Evolutionary conservation across 2,888 invertebrate species (phyloP).

Genomic region (Pterobdella sp.): DNA sequence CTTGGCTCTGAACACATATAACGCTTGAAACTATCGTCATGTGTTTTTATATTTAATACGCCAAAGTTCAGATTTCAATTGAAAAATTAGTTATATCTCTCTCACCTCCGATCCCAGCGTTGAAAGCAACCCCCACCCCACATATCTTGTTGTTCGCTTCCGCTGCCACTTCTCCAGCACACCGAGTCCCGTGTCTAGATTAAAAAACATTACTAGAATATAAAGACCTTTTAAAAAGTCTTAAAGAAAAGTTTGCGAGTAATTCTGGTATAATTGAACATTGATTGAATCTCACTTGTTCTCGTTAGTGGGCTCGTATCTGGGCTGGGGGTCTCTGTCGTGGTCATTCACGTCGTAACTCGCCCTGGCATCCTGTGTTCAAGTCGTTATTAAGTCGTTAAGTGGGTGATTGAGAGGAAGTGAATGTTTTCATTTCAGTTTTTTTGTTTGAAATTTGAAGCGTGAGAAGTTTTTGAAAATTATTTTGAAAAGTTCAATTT

Average conservation of each 20-base stretch:
- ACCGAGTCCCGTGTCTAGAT: conserved; percentile 65
- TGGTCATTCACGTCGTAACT: conserved; percentile 94
- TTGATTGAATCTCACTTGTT: conserved; percentile 57
- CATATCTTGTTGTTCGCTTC: conserved; percentile 89
- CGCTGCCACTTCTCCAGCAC: conserved; percentile 95
- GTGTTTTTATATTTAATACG: too few relatives aligned
- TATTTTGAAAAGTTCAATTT: too few relatives aligned
- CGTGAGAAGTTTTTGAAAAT: too few relatives aligned
- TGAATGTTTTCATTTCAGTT: too few relatives aligned
- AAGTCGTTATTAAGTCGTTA: not conserved
- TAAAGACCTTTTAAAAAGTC: not conserved
- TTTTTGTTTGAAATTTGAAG: too few relatives aligned
- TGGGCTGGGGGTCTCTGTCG: conserved; percentile 90
- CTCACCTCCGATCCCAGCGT: conserved; percentile 85
- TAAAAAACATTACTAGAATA: not conserved
- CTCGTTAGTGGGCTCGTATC: conserved; percentile 92
- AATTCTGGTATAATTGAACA: too few relatives aligned
- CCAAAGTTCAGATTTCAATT: too few relatives aligned
- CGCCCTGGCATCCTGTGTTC: conserved; percentile 76
- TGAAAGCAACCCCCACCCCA: conserved; percentile 89
- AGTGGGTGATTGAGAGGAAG: too few relatives aligned
- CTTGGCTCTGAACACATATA: too few relatives aligned
- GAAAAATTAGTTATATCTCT: too few relatives aligned
- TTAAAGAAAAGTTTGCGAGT: not conserved
- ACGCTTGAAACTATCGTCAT: too few relatives aligned